These are phyloP conservation scores for Drosophila flavopinicola DNA, from an alignment of 2,888 invertebrate species.

Conservation along the genomic window DNA sequence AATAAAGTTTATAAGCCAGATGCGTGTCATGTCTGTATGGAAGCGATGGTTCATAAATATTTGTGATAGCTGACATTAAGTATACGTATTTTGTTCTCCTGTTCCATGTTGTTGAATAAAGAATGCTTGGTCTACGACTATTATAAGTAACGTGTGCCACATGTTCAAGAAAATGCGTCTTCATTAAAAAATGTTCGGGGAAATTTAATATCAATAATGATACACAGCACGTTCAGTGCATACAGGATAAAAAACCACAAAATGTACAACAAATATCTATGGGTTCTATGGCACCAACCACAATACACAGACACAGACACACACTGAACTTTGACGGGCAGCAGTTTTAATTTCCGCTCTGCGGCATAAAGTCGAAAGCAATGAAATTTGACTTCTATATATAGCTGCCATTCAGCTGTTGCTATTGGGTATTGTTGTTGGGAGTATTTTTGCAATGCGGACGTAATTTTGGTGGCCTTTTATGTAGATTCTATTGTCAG, in stretches of 20 bases:
- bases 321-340: slow-evolving; percentile 17
- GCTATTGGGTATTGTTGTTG: slow-evolving; percentile 1
- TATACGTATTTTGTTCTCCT: neutral
- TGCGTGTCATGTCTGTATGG: neutral
- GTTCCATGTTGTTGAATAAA: neutral
- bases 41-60: neutral
- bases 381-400: slow-evolving; percentile 23
- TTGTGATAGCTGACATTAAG: neutral
- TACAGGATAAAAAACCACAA: slow-evolving; percentile 10
- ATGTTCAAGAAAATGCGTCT: slow-evolving; percentile 1
- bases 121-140: neutral
- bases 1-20: neutral
- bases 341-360: slow-evolving; percentile 66
- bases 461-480: slow-evolving; percentile 13
- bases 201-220: slow-evolving; percentile 31
- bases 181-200: slow-evolving; percentile 43
- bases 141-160: neutral
- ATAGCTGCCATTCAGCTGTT: slow-evolving; percentile 12
- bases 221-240: neutral
- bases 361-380: slow-evolving; percentile 34
- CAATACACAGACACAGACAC: slow-evolving; percentile 6
- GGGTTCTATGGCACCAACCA: neutral
- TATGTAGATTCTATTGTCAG: slow-evolving; percentile 20
- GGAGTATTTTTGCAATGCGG: slow-evolving; percentile 2
- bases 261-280: slow-evolving; percentile 2